Evolutionary conservation across 92 coral and sea anemone genomes (phyloP), one percentile per base, ranked within the genome.

Genomic region (Epizoanthus stellaris): DNA sequence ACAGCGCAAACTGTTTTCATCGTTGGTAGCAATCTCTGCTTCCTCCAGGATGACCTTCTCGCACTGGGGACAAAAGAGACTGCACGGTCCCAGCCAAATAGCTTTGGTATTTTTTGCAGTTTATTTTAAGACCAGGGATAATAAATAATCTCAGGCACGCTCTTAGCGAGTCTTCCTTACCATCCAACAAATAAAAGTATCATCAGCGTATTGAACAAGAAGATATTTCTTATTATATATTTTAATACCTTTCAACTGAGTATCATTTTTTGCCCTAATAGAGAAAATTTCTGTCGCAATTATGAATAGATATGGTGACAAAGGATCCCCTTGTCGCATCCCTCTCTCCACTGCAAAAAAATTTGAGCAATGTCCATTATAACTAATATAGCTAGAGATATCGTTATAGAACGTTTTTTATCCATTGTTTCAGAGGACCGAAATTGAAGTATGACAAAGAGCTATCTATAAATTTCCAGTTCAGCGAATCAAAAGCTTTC

Each of bases 1-100:
- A 54, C 89, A 86, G 57, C 85, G 14, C 15, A 86, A 66, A 70
- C 89, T 86, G 66, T 69, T 65, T 19, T 59, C 73, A 38, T 63
- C 76, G 13, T 67, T 38, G 6, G 30, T 47, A 36, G 69, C 15
- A 49, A 84, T 20, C 58, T 84, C 88, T 42, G 76, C 38, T 9
- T 14, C 60, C 72, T 84, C 88, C 16, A 71, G 47, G 43, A 67
- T 17, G 12, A 80, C 62, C 30, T 67, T 80, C 14, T 86, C 89
- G 64, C 89, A 86, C 47, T n/a, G 13, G 8, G 85, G 67, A 65
- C 86, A 86, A 60, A 39, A 80, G 14, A n/a, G n/a, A n/a, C n/a
- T n/a, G n/a, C n/a, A n/a, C 34, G 34, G 1, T 0, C 34, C 34
- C 34, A 30, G 0, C 58, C 58, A 53, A 53, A 8, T 53, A 14